Percentiles rank a stretch among this genome's conserved stretches.
phyloP scores from a whole-genome alignment of 2,797 vertebrate species.

The Rhabdomys pumilio region DNA sequence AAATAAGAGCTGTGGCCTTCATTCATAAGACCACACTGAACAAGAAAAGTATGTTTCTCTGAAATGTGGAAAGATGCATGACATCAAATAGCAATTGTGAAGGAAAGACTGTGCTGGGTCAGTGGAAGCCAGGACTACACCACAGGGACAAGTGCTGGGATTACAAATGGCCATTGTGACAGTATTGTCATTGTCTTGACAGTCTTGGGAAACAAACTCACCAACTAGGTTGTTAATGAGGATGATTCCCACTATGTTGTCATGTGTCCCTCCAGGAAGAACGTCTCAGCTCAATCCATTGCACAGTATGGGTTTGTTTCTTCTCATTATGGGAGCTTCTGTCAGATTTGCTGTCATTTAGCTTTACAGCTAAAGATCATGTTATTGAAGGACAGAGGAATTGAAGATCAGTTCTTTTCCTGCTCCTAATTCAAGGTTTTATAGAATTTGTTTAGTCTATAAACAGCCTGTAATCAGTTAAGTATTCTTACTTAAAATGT shows the following conservation, averaged over 20 bases:
- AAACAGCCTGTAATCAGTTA: neutral
- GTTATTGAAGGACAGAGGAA: neutral
- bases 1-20: neutral
- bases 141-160: neutral
- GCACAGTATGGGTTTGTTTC: accelerated
- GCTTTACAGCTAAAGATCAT: neutral
- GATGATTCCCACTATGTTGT: neutral
- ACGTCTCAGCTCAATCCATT: neutral
- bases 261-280: neutral
- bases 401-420: neutral
- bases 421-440: neutral
- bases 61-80: neutral
- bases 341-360: neutral
- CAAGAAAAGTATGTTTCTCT: neutral
- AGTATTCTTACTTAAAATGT: neutral
- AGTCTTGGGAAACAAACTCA: neutral
- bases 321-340: neutral
- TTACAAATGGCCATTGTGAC: neutral
- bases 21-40: neutral
- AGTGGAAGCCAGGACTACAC: accelerated
- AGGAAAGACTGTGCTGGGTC: neutral
- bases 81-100: neutral
- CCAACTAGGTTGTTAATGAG: neutral
- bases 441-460: neutral
- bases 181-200: neutral